Base-by-base conservation (phyloP, 2,888 invertebrate species). In the Junonia oenone region DNA sequence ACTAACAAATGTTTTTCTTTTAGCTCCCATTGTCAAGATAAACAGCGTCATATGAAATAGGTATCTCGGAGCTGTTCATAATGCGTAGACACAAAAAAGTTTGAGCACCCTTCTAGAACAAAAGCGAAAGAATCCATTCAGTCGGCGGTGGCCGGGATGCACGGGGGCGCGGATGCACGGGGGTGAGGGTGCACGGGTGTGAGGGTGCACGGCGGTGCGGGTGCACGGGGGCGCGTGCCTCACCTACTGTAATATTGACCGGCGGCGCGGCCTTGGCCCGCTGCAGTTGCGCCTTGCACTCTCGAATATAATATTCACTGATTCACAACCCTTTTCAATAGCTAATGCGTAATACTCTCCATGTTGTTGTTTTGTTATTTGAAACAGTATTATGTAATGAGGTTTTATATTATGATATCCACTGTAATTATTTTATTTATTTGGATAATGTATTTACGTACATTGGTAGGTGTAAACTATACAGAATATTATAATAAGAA, bases 241-340 rank as follows among this genome's bases (percentile, higher is more conserved):
- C 26, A 19, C 26, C 26, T 37, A 19, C 46, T 26, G 45, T 38
- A 45, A 52, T 59, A 59, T 59, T 59, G 59, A 59, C 59, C 59
- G 59, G 55, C 47, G 14, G 51, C 35, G 49, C 62, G 49, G 53
- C 62, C 64, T 61, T 61, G 57, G 37, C 64, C 62, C 52, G 55
- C 53, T 58, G 58, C 59, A 59, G 52, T 48, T 55, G 49, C 53
- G 51, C 59, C 27, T 48, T 38, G 45, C 51, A 35, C 45, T 40
- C 59, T 51, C 49, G 2, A 57, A 57, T 46, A 55, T 40, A 50
- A 52, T 55, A 22, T 22, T 22, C 22, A 22, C 22, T 22, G 22
- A 56, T 57, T 60, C 55, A 57, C 51, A 55, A 57, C 47, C 22
- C 43, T 27, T 15, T 56, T 51, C 14, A 47, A 8, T 31, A 31